These are phyloP conservation scores for Ladona fulva DNA, from an alignment of 1,140 invertebrate genomes.

Conservation along the genomic window DNA sequence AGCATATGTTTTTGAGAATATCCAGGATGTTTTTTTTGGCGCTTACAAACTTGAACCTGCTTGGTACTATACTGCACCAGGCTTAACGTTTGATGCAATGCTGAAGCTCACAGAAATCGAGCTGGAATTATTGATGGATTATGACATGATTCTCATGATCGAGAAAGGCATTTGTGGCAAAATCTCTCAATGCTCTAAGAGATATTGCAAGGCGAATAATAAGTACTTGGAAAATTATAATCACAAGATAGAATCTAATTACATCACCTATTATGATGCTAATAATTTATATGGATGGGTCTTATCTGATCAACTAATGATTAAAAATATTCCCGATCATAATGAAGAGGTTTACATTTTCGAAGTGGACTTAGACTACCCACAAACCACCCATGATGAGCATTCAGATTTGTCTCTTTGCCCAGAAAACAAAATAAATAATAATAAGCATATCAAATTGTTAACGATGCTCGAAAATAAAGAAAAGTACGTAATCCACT, in stretches of 20 bases:
- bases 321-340: background rate
- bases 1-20: background rate
- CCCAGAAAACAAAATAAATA: background rate
- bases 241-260: background rate
- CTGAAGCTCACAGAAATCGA: constrained; percentile 8
- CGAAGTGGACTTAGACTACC: background rate
- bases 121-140: constrained; percentile 34
- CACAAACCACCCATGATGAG: background rate
- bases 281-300: background rate
- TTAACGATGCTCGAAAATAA: too few relatives aligned
- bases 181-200: constrained; percentile 30
- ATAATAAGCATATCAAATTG: background rate
- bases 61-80: background rate
- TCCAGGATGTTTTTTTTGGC: background rate
- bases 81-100: too few relatives aligned
- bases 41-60: background rate
- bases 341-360: background rate
- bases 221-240: constrained; percentile 27
- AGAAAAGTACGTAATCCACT: too few relatives aligned
- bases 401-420: background rate
- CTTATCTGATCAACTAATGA: background rate
- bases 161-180: too few relatives aligned
- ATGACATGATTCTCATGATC: constrained; percentile 33
- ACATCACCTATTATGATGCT: background rate
- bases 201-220: constrained; percentile 34